Percentiles rank a stretch among this genome's conserved stretches.
Conservation (phyloP, 2,888 invertebrate species). For the Schrankia costaestrigalis region DNA sequence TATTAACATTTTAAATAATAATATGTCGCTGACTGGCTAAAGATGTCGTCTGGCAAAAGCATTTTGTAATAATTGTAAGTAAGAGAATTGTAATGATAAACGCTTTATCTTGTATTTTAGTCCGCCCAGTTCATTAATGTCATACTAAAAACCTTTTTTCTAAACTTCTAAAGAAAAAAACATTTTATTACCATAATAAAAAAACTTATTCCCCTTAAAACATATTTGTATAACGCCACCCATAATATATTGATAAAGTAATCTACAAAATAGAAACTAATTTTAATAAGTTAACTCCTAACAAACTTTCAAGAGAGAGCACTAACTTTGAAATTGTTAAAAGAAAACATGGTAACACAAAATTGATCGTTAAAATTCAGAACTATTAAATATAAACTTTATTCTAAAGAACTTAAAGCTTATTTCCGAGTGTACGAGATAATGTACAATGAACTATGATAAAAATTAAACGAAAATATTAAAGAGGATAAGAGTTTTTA, state of each 20-base stretch:
- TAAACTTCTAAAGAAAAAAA: neutral
- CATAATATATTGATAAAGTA: no score
- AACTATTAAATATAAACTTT: slow-evolving; percentile 23
- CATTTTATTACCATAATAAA: neutral
- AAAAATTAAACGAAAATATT: slow-evolving; percentile 1
- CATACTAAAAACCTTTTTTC: no score
- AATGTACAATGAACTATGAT: slow-evolving; percentile 31
- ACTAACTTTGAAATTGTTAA: slow-evolving; percentile 29
- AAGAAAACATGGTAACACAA: slow-evolving; percentile 28
- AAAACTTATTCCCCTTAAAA: no score
- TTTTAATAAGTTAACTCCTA: slow-evolving; percentile 18
- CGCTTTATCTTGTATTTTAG: no score
- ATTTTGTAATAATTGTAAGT: no score
- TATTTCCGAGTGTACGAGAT: slow-evolving; percentile 10
- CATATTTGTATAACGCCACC: no score
- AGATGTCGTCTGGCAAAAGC: no score
- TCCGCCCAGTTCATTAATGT: no score
- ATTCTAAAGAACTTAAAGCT: slow-evolving; percentile 13
- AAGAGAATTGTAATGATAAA: no score
- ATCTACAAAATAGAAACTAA: no score
- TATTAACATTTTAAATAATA: no score
- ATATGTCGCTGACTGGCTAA: no score
- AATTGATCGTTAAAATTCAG: slow-evolving; percentile 26
- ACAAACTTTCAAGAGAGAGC: slow-evolving; percentile 30
- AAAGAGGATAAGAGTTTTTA: neutral